These are phyloP conservation scores for Masnerella sp. DNA, from an alignment of 2,888 invertebrate species.

Conservation along the genomic window DNA sequence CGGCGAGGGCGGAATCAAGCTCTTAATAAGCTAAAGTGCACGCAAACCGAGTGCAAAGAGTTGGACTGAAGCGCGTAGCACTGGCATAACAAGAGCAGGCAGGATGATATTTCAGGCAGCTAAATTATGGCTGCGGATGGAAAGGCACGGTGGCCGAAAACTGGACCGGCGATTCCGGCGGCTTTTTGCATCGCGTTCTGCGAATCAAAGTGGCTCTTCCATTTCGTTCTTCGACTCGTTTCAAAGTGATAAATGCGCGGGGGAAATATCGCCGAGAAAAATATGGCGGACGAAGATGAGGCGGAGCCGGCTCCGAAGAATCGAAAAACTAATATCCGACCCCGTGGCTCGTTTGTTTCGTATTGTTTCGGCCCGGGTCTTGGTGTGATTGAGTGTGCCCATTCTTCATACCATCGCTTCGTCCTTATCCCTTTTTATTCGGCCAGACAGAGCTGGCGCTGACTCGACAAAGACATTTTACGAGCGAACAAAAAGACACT, in stretches of 20 bases:
- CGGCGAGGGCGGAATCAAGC: slow-evolving; percentile 65
- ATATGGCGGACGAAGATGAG: slow-evolving; percentile 64
- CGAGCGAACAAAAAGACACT: slow-evolving; percentile 21
- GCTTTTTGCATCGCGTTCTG: slow-evolving; percentile 64
- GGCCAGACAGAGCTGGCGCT: slow-evolving; percentile 16
- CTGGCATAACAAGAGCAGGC: slow-evolving; percentile 47
- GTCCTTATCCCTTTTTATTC: slow-evolving; percentile 35
- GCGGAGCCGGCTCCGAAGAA: slow-evolving; percentile 67
- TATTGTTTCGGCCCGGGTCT: slow-evolving; percentile 77
- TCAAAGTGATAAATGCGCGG: slow-evolving; percentile 76
- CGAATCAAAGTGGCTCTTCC: slow-evolving; percentile 65
- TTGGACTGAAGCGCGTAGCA: slow-evolving; percentile 41
- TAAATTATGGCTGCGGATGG: slow-evolving; percentile 51
- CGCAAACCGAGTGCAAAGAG: slow-evolving; percentile 71
- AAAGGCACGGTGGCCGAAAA: slow-evolving; percentile 27
- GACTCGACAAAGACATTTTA: slow-evolving; percentile 41
- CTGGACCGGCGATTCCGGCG: slow-evolving; percentile 49
- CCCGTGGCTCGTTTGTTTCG: slow-evolving; percentile 77
- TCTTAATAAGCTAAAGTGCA: slow-evolving; percentile 77
- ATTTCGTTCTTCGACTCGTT: slow-evolving; percentile 68
- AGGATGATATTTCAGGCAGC: slow-evolving; percentile 52
- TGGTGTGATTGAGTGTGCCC: slow-evolving; percentile 77
- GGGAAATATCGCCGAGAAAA: slow-evolving; percentile 77
- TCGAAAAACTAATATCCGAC: slow-evolving; percentile 78
- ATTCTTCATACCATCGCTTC: slow-evolving; percentile 71